These are phyloP conservation scores for Ammospiza caudacuta DNA, from an alignment of 2,113 vertebrate species.

Conservation along the genomic window DNA sequence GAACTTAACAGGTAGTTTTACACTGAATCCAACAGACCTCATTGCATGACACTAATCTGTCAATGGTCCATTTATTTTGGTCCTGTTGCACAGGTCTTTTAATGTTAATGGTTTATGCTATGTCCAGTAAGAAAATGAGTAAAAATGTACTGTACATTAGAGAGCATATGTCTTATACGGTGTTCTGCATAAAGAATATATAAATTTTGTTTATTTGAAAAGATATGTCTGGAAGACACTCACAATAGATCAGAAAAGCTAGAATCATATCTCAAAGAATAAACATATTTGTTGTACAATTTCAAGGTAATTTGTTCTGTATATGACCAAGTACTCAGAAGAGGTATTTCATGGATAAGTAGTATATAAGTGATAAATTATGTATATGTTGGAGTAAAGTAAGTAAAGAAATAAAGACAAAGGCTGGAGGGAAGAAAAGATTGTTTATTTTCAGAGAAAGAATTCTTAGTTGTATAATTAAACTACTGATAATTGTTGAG, in stretches of 20 bases:
- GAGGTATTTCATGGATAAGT: neutral
- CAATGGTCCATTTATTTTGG: neutral
- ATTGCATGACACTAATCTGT: neutral
- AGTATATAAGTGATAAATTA: neutral
- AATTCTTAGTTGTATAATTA: neutral
- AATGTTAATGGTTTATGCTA: neutral
- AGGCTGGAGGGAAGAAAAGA: rapidly evolving
- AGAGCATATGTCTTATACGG: neutral
- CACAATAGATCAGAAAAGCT: neutral
- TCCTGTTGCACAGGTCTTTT: neutral
- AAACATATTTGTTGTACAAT: neutral
- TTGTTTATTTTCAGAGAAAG: neutral
- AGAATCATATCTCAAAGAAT: neutral
- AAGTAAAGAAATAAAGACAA: neutral
- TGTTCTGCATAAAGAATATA: neutral
- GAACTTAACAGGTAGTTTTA: neutral
- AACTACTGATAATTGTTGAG: neutral
- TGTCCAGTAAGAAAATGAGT: neutral
- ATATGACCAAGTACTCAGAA: neutral
- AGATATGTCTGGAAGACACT: neutral
- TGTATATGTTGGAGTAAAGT: neutral
- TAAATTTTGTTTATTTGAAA: neutral
- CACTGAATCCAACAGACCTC: neutral
- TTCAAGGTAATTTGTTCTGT: neutral
- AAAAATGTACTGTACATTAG: neutral